phyloP scores from a whole-genome alignment of 2,888 invertebrate species.

The Mimumesa dahlbomi region DNA sequence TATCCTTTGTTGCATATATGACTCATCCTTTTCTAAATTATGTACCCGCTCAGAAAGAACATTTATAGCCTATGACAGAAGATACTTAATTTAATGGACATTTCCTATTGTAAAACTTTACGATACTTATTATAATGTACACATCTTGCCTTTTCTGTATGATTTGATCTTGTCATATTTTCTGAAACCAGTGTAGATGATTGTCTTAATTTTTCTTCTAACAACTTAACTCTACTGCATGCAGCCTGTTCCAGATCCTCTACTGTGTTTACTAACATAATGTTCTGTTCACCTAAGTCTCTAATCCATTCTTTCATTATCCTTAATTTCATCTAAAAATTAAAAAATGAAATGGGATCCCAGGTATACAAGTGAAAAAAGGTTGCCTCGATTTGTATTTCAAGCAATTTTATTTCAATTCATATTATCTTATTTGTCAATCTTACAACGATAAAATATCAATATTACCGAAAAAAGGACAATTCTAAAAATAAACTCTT shows the following conservation, averaged over 20 bases:
- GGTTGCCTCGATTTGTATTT: too few species aligned
- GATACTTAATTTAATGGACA: too few species aligned
- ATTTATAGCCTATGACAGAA: conserved; percentile 70
- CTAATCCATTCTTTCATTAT: conserved; percentile 85
- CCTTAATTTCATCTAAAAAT: conserved; percentile 84
- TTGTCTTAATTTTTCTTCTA: conserved; percentile 82
- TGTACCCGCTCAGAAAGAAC: conserved; percentile 68
- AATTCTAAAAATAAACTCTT: too few species aligned
- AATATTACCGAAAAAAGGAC: too few species aligned
- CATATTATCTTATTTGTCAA: too few species aligned
- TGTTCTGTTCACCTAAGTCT: conserved; percentile 86
- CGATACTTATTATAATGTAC: too few species aligned
- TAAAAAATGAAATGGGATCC: too few species aligned
- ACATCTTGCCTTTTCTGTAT: conserved; percentile 68
- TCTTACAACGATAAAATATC: too few species aligned
- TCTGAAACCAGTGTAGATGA: conserved; percentile 77
- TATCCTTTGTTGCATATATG: conserved; percentile 80
- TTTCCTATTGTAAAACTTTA: too few species aligned
- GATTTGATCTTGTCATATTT: conserved; percentile 68
- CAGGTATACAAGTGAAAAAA: too few species aligned
- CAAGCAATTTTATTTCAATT: too few species aligned
- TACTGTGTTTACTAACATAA: conserved; percentile 85
- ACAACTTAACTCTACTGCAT: conserved; percentile 82
- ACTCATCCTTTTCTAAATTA: conserved; percentile 68
- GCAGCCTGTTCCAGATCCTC: conserved; percentile 86